Base-by-base conservation (phyloP, 1,140 invertebrate genomes). In the Zaprionus taronus region DNA sequence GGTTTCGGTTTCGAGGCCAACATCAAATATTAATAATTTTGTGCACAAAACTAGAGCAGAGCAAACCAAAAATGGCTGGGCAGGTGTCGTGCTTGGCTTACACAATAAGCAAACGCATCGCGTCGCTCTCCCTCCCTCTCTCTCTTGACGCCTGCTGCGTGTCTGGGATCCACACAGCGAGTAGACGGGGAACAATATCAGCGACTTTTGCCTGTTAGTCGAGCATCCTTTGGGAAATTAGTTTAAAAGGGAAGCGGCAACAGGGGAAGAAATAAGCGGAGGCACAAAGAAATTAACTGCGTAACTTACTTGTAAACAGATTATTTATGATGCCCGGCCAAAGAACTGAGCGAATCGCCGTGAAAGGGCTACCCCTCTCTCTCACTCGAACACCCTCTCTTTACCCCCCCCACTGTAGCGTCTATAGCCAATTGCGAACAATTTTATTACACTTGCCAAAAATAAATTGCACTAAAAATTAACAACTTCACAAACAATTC, bases 391-490 rank as follows among this genome's bases (percentile, higher is more conserved):
- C 60, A 7, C 67, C 31, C 5, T 44, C 28, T 15, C 6, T 56
- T n/a, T 38, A n/a, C n/a, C 2, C 17, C 34, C 11, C 28, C 5
- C 51, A 6, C 31, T 34, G 31, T 11, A 5, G 28, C 26, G 9
- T 61, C n/a, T 41, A 28, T 72, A 57, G 72, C 83, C 79, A 80
- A 86, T 86, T 86, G 64, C 57, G 63, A 79, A 78, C 57, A 82
- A 84, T 90, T 90, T 85, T 85, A 89, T 89, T 81, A 81, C 86
- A 77, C 81, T 80, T 74, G 81, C 86, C 82, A 75, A 91, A 85
- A 72, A 90, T 90, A 85, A 90, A 90, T 90, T 85, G 86, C 86
- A 90, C 85, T 90, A 90, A 91, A 90, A 90, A 91, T 90, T 90
- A 91, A 90, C 85, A 90, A 90, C 85, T 90, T 90, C 44, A 80